Evolutionary conservation across 2,888 invertebrate genomes (phyloP).

Genomic region (Dryobotodes eremita): DNA sequence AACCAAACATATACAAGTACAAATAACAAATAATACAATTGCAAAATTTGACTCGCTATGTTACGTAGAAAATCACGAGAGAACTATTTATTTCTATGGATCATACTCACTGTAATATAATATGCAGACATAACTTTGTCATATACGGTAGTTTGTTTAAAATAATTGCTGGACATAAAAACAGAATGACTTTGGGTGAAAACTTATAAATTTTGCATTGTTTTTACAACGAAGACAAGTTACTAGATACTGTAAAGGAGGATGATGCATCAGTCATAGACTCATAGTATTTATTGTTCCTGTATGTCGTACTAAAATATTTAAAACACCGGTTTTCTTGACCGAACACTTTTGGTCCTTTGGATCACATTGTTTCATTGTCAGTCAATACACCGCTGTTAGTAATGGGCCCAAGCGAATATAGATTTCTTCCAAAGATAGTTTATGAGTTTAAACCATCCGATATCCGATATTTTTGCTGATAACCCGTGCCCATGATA

Average conservation of each 20-base stretch:
- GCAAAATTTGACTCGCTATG: constrained; percentile 49
- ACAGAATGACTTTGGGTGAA: constrained; percentile 37
- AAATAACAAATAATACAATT: constrained; percentile 51
- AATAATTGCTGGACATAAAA: constrained; percentile 55
- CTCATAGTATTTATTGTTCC: background rate
- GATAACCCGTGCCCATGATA: background rate
- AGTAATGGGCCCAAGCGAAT: background rate
- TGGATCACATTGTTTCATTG: background rate
- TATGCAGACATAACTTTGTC: constrained; percentile 46
- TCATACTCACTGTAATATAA: constrained; percentile 43
- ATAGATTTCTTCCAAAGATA: background rate
- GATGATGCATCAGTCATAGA: background rate
- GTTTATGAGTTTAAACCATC: background rate
- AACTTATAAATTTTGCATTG: constrained; percentile 44
- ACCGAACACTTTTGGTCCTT: background rate
- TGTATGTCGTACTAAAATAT: background rate
- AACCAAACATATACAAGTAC: constrained; percentile 37
- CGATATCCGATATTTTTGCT: background rate
- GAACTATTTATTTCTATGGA: constrained; percentile 43
- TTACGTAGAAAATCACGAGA: constrained; percentile 53
- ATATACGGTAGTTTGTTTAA: constrained; percentile 48
- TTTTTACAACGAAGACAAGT: constrained; percentile 20
- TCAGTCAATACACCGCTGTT: background rate
- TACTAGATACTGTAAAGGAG: background rate
- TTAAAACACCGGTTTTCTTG: background rate